Conservation (phyloP, 2,797 vertebrate genomes). For the Crocodylus rhombifer region DNA sequence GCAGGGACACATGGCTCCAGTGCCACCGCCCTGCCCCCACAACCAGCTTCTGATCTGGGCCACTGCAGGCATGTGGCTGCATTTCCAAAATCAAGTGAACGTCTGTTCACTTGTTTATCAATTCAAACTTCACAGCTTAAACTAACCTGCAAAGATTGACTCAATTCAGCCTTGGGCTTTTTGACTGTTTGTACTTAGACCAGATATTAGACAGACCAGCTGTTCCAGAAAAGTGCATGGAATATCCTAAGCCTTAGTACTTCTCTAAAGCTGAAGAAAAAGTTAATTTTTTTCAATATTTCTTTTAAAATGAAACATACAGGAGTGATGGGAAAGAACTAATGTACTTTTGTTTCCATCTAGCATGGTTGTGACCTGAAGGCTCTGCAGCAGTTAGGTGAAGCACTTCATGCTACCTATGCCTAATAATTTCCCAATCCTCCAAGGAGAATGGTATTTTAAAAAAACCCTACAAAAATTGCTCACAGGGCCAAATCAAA, state of each 20-base stretch:
- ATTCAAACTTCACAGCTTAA: no score
- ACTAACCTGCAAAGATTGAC: no score
- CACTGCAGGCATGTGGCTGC: no score
- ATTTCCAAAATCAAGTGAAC: no score
- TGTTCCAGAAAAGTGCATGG: neutral
- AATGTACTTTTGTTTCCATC: neutral
- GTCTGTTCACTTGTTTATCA: no score
- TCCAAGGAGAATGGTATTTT: neutral
- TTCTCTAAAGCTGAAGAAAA: neutral
- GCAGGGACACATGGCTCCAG: no score
- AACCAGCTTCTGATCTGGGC: no score
- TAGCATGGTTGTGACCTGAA: neutral
- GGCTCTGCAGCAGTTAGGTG: neutral
- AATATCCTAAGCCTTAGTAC: neutral
- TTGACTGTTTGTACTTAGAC: no score
- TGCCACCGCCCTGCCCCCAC: no score
- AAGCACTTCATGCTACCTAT: no score
- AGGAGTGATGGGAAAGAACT: neutral
- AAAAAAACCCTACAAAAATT: neutral
- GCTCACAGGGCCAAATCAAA: neutral
- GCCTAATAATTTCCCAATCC: no score
- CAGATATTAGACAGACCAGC: neutral
- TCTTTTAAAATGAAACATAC: neutral
- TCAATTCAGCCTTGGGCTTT: no score
- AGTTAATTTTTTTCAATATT: neutral